Conservation (phyloP, 2,888 invertebrate species). For the Siphlonurus alternatus region DNA sequence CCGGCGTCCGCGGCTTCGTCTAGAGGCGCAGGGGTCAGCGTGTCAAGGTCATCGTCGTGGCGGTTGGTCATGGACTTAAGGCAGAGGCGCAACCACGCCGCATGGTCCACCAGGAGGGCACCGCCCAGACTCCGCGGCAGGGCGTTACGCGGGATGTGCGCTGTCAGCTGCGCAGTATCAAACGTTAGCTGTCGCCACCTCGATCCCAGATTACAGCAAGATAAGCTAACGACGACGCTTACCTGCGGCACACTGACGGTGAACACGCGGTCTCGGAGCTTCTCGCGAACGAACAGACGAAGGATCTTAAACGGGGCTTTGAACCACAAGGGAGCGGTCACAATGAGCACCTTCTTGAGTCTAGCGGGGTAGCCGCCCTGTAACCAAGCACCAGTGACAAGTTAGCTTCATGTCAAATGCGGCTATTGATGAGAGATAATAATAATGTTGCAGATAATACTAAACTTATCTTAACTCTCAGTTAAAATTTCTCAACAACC, state of each 20-base stretch:
- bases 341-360: constrained; percentile 90
- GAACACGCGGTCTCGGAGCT: constrained; percentile 86
- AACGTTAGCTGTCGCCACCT: too few species aligned
- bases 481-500: background rate
- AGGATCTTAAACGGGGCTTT: constrained; percentile 94
- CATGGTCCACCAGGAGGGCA: constrained; percentile 70
- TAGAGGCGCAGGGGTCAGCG: constrained; percentile 21
- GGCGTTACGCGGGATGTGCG: constrained; percentile 79
- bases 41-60: constrained; percentile 33
- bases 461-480: constrained; percentile 3
- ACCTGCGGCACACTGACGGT: constrained; percentile 80
- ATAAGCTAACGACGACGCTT: constrained; percentile 11
- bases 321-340: constrained; percentile 95
- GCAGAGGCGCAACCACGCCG: constrained; percentile 65
- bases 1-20: constrained; percentile 30
- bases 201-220: too few species aligned
- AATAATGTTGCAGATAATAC: constrained; percentile 9
- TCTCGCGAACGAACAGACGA: constrained; percentile 86
- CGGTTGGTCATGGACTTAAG: constrained; percentile 74
- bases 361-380: constrained; percentile 96
- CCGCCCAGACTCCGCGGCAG: constrained; percentile 84
- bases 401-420: background rate
- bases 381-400: constrained; percentile 20
- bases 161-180: constrained; percentile 48
- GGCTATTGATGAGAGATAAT: background rate